phyloP scores from a whole-genome alignment of 2,888 invertebrate species.

The Aspidapion aeneum region DNA sequence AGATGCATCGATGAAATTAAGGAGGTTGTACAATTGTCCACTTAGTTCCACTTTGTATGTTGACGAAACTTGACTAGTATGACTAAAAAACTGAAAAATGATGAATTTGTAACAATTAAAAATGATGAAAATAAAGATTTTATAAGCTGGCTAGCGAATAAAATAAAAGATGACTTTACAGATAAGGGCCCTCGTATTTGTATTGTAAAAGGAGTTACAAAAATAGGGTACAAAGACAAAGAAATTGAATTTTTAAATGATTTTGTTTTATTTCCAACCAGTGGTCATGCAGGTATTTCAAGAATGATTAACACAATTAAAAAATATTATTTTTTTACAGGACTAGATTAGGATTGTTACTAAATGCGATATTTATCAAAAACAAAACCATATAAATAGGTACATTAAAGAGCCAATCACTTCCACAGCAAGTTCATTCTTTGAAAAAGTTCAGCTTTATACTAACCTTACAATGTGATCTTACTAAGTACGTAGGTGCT shows the following conservation, averaged over 20 bases:
- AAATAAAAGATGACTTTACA: conserved; percentile 8
- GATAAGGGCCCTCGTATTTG: conserved; percentile 6
- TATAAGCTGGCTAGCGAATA: conserved; percentile 3
- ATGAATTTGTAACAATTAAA: conserved; percentile 2
- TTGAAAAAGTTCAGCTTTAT: conserved; percentile 23
- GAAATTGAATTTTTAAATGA: conserved; percentile 6
- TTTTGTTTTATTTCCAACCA: conserved; percentile 10
- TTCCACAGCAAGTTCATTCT: conserved; percentile 22
- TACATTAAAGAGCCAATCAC: conserved; percentile 25
- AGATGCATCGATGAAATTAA: neutral
- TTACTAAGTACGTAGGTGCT: conserved; percentile 14
- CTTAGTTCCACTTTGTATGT: conserved; percentile 2
- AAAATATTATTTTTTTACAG: conserved; percentile 23
- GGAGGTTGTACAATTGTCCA: neutral
- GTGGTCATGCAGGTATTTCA: conserved; percentile 17
- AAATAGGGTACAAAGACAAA: neutral
- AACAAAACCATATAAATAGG: conserved; percentile 2
- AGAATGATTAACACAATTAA: conserved; percentile 22
- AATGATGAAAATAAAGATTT: conserved; percentile 1
- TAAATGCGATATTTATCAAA: conserved; percentile 22
- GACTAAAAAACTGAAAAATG: neutral
- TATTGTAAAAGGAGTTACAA: conserved; percentile 3
- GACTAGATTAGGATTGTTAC: conserved; percentile 14
- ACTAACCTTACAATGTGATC: conserved; percentile 22
- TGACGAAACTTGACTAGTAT: neutral